A percentile compares a stretch with the other conserved stretches of the same genome.
Evolutionary conservation across 2,888 invertebrate species (phyloP).

Genomic region (Acanthacorydalis orientalis): DNA sequence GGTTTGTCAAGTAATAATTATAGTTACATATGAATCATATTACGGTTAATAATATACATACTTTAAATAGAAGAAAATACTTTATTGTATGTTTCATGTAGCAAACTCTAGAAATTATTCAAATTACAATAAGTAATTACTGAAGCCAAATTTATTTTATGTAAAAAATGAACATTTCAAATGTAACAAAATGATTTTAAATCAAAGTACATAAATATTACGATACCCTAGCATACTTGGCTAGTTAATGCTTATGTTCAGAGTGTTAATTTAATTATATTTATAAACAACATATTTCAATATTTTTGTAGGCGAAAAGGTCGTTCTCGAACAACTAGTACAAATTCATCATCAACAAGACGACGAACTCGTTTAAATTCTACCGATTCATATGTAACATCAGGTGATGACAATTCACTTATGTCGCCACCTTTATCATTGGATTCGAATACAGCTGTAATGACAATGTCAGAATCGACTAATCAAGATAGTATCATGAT

Average conservation of each 20-base stretch:
- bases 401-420: slow-evolving; percentile 54
- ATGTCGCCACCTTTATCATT: slow-evolving; percentile 32
- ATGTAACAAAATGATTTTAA: neutral
- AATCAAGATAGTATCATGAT: neutral
- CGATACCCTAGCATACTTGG: too few relatives aligned
- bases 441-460: slow-evolving; percentile 12
- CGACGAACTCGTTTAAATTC: slow-evolving; percentile 54
- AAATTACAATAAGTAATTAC: neutral
- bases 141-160: too few relatives aligned
- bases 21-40: too few relatives aligned
- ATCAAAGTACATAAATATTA: neutral
- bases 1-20: too few relatives aligned
- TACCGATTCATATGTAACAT: slow-evolving; percentile 56
- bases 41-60: too few relatives aligned
- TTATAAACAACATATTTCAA: too few relatives aligned
- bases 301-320: slow-evolving; percentile 42
- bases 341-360: slow-evolving; percentile 30
- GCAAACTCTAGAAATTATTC: neutral
- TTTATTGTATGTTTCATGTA: too few relatives aligned
- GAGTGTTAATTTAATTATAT: neutral
- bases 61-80: too few relatives aligned
- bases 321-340: slow-evolving; percentile 43
- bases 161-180: neutral
- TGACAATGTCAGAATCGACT: neutral
- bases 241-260: too few relatives aligned